A percentile compares a stretch with the other conserved stretches of the same genome.
Evolutionary conservation across 2,888 invertebrate genomes (phyloP).

Genomic region (Allophyes oxyacanthae): DNA sequence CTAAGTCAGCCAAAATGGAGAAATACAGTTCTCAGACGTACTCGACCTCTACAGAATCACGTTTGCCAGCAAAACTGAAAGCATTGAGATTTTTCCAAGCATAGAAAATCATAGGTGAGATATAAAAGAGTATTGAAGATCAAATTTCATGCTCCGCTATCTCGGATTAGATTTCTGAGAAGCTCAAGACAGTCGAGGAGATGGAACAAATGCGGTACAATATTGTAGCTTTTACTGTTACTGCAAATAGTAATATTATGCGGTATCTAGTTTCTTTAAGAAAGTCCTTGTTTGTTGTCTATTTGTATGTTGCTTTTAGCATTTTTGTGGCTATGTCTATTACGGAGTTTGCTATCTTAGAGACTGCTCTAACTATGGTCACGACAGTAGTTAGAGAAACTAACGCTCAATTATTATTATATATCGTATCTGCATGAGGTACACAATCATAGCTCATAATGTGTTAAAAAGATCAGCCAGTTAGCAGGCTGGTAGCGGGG

Average conservation of each 20-base stretch:
- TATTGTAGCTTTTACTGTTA: slow-evolving; percentile 31
- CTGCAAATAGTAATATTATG: slow-evolving; percentile 30
- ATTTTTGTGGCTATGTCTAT: background rate
- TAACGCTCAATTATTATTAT: too few species aligned
- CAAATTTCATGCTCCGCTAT: slow-evolving; percentile 51
- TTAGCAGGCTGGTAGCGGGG: too few species aligned
- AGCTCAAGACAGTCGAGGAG: background rate
- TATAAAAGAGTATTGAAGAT: slow-evolving; percentile 39
- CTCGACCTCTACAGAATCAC: slow-evolving; percentile 8
- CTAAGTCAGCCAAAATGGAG: slow-evolving; percentile 28
- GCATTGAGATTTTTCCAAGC: slow-evolving; percentile 19
- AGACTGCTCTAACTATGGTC: too few species aligned
- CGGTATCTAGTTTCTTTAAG: slow-evolving; percentile 10
- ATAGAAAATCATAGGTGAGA: slow-evolving; percentile 34
- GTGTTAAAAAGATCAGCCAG: too few species aligned
- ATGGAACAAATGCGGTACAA: slow-evolving; percentile 6
- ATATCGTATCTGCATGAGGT: too few species aligned
- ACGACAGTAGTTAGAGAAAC: too few species aligned
- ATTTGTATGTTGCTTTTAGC: background rate
- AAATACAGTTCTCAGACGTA: background rate
- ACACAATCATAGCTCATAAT: too few species aligned
- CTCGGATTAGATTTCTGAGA: slow-evolving; percentile 34
- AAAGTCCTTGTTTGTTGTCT: slow-evolving; percentile 5
- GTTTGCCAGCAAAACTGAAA: slow-evolving; percentile 19
- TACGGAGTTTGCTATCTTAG: too few species aligned